Base-by-base conservation (phyloP, 2,888 invertebrate genomes). In the Oligia fasciuncula region DNA sequence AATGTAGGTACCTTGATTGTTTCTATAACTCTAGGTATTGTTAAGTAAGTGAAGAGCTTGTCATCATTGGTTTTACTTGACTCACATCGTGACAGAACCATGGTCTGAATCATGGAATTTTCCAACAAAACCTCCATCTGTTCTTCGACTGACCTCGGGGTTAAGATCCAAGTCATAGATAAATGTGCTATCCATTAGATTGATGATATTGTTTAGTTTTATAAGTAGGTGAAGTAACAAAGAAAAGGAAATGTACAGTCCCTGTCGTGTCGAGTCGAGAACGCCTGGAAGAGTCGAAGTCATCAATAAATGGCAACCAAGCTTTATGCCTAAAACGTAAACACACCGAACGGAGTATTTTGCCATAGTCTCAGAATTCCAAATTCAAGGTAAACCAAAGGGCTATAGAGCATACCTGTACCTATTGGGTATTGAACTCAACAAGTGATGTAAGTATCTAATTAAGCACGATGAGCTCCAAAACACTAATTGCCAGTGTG, bases 111-210 rank as follows among this genome's bases (percentile, higher is more conserved):
- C 29, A 17, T 72, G 76, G 65, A 83, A 82, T 69, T 60, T 85
- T 72, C 82, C 70, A 67, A 63, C 54, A 17, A 68, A 57, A 73
- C 49, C 43, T 70, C 68, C 73, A 67, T 40, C 60, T 62, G 62
- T 54, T 78, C 71, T 87, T 81, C 69, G 62, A 77, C 71, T 76
- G 77, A 76, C 85, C 78, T 83, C 23, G 40, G 14, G 60, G 65
- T 80, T 75, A 88, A 80, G 86, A 76, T 77, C 68, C 65, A 60
- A 81, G 68, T 73, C 35, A 40, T 63, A 72, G 81, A 81, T 81
- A 81, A 79, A 49, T 62, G 54, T 73, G 49, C 19, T 82, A 65
- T 63, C 62, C 63, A 85, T 82, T 85, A 81, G 51, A 81, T 46
- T 73, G 68, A 82, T 85, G 85, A 82, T 67, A 79, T 81, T 69